These are phyloP conservation scores for Meloidogyne exigua DNA, from an alignment of 1,140 invertebrate species.

Conservation along the genomic window DNA sequence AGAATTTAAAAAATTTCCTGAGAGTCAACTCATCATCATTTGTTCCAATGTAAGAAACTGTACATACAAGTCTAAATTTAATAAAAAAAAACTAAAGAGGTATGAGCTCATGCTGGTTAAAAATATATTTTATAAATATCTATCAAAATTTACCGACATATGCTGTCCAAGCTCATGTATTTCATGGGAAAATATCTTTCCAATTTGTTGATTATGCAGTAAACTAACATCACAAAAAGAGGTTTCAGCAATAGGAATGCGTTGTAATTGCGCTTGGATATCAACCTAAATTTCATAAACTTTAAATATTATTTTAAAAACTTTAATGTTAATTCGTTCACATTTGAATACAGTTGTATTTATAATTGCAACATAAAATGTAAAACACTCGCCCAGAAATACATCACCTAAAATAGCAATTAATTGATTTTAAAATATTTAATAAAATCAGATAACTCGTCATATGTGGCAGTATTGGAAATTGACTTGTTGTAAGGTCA, in stretches of 20 bases:
- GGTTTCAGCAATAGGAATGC: constrained; percentile 71
- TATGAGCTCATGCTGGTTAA: too few relatives aligned
- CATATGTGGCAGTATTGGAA: constrained; percentile 87
- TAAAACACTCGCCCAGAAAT: constrained; percentile 91
- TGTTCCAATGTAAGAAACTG: constrained; percentile 79
- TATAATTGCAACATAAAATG: constrained; percentile 92
- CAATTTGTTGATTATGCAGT: constrained; percentile 79
- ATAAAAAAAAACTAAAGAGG: too few relatives aligned
- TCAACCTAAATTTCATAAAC: constrained; percentile 72
- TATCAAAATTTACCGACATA: constrained; percentile 72
- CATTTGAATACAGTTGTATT: constrained; percentile 79
- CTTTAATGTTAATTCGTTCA: constrained; percentile 79
- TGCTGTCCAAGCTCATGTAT: constrained; percentile 95
- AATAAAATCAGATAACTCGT: constrained; percentile 74
- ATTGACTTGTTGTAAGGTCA: constrained; percentile 74
- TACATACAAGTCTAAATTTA: constrained; percentile 84
- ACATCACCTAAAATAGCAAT: constrained; percentile 72
- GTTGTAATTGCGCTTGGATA: constrained; percentile 84
- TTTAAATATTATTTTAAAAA: constrained; percentile 57
- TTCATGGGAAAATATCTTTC: constrained; percentile 93
- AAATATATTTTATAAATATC: constrained; percentile 42
- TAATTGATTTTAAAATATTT: constrained; percentile 24
- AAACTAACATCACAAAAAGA: constrained; percentile 71
- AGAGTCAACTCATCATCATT: constrained; percentile 68
- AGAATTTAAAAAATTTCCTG: constrained; percentile 95